phyloP scores from a whole-genome alignment of 2,113 vertebrate species.

The Osmerus mordax region DNA sequence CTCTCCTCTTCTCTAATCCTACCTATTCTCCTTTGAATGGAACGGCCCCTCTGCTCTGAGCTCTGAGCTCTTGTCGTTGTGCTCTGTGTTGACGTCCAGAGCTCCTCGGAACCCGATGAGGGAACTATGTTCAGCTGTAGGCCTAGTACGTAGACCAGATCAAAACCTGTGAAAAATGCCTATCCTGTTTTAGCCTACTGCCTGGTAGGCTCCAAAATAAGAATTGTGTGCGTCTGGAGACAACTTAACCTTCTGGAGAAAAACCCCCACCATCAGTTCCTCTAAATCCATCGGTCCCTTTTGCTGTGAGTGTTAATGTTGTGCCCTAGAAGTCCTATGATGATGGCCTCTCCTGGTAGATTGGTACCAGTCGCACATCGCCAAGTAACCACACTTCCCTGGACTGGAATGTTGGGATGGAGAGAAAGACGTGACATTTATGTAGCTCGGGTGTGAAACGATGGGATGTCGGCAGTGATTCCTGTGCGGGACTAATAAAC shows the following conservation, averaged over 20 bases:
- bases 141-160: too few relatives aligned
- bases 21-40: slow-evolving; percentile 7
- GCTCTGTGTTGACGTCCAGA: not conserved
- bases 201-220: too few relatives aligned
- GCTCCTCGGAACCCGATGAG: not conserved
- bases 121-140: not conserved
- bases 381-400: slow-evolving; percentile 15
- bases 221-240: too few relatives aligned
- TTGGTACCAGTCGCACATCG: not conserved
- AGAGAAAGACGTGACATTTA: slow-evolving; percentile 3
- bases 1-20: too few relatives aligned
- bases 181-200: too few relatives aligned
- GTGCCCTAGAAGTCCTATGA: too few relatives aligned
- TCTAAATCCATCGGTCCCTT: too few relatives aligned
- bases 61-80: not conserved
- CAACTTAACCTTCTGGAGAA: too few relatives aligned
- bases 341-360: not conserved
- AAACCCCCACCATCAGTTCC: too few relatives aligned
- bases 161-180: too few relatives aligned
- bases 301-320: too few relatives aligned
- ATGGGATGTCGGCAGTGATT: slow-evolving; percentile 5
- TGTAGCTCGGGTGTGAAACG: not conserved
- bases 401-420: slow-evolving; percentile 23
- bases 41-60: slow-evolving; percentile 8
- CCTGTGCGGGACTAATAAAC: slow-evolving; percentile 12